Base-by-base conservation (phyloP, 2,888 invertebrate species). In the Agriopis leucophaearia region DNA sequence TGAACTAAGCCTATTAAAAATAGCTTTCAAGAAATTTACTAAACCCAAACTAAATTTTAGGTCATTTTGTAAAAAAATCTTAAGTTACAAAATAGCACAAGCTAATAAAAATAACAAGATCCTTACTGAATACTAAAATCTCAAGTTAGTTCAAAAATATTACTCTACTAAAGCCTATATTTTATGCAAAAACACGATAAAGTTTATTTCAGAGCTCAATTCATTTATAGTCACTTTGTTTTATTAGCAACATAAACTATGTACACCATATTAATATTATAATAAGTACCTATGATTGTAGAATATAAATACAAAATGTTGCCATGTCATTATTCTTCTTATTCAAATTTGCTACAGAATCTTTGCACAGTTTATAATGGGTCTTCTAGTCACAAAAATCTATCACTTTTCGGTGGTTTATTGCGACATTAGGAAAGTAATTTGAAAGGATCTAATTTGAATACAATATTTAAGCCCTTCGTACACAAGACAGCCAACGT, bases 401-500 rank as follows among this genome's bases (percentile, higher is more conserved):
- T 45, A 45, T 62, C 36, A 18, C 27, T 55, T 54, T 59, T 27
- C 7, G 51, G 48, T 66, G 9, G 27, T 47, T 40, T 44, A 18
- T 16, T 36, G 54, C 2, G 16, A 8, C 56, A 56, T 61, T 50
- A 48, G 15, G 62, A 62, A 62, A 62, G 66, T 62, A 62, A 35
- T 67, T 54, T 58, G 40, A 67, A 67, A 67, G 48, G 44, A 7
- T 0, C n/a, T n/a, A 0, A 44, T 44, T 44, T 44, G 44, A 44
- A 44, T 44, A 44, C 4, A 2, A 27, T n/a, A 38, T 38, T 7
- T 8, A 38, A 38, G 27, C 27, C 27, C 27, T 0, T 27, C 27
- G 27, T 27, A 27, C 27, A 27, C 27, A n/a, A n/a, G 27, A 5
- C 27, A 27, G 27, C 27, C 3, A 3, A 27, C 3, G 27, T 27